Conservation (phyloP, 2,113 vertebrate species). For the Thamnaconus septentrionalis region DNA sequence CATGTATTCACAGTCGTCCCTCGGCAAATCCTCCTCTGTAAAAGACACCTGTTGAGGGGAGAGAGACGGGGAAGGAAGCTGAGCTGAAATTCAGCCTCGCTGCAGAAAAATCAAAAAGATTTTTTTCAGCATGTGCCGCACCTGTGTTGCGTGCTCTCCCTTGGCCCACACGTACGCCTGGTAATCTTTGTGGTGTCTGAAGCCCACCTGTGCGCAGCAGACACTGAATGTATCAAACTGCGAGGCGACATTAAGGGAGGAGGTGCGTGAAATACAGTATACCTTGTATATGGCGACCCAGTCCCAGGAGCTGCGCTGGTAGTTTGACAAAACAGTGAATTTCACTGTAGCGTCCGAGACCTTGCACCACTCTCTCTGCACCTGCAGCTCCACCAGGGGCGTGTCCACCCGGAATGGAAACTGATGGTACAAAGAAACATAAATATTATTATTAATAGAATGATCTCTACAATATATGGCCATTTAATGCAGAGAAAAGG, state of each 20-base stretch:
- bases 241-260: not conserved
- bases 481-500: not conserved
- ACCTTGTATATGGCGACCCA: conserved; percentile 98
- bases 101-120: not conserved
- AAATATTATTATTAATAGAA: not conserved
- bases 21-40: conserved; percentile 89
- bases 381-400: conserved; percentile 84
- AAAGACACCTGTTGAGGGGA: conserved; percentile 81
- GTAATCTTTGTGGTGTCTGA: conserved; percentile 95
- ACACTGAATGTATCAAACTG: not conserved
- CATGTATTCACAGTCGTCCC: conserved; percentile 91
- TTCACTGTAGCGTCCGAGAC: conserved; percentile 85
- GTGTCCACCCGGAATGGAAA: conserved; percentile 86
- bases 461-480: too few relatives aligned
- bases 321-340: conserved; percentile 81
- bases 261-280: not conserved
- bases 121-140: conserved; percentile 6
- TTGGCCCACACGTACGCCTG: conserved; percentile 92
- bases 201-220: conserved; percentile 81
- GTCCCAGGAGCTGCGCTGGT: conserved; percentile 95
- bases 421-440: conserved; percentile 58
- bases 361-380: conserved; percentile 88
- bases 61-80: not conserved
- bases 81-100: not conserved
- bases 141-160: conserved; percentile 74